Percentiles rank a stretch among this genome's conserved stretches.
phyloP scores from a whole-genome alignment of 2,797 vertebrate species.

The Sebastiscus tertius region DNA sequence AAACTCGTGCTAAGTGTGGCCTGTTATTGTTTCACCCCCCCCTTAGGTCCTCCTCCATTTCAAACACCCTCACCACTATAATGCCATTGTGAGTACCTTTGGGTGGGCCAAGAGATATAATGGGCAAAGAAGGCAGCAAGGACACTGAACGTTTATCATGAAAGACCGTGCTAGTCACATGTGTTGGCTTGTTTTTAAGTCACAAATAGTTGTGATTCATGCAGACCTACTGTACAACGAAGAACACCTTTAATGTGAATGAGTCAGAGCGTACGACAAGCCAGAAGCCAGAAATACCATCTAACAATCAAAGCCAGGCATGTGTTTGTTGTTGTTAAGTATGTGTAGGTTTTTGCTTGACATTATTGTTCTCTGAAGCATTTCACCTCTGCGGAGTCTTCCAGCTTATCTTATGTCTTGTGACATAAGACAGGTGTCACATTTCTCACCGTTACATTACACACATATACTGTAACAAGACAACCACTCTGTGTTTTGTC shows the following conservation, averaged over 20 bases:
- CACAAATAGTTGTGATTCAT: conserved; percentile 27
- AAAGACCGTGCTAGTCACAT: not conserved
- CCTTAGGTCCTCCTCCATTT: conserved; percentile 58
- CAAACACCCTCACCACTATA: conserved; percentile 27
- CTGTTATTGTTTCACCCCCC: conserved; percentile 64
- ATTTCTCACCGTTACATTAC: conserved; percentile 55
- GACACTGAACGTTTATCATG: conserved; percentile 20
- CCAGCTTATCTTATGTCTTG: not conserved
- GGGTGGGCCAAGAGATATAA: conserved; percentile 1
- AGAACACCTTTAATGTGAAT: conserved; percentile 32
- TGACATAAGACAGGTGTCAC: conserved; percentile 34
- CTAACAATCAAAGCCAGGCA: conserved; percentile 28
- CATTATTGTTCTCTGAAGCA: not conserved
- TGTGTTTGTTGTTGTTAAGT: conserved; percentile 4
- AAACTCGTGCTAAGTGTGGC: conserved; percentile 58
- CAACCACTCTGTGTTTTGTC: conserved; percentile 3
- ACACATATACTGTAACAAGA: not conserved
- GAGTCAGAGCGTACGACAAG: conserved; percentile 35
- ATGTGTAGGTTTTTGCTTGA: conserved; percentile 5
- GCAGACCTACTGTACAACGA: not conserved
- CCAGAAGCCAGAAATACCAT: not conserved
- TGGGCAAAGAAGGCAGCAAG: conserved; percentile 6
- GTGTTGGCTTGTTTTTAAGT: conserved; percentile 20
- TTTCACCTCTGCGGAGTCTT: conserved; percentile 4
- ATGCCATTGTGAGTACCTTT: conserved; percentile 30